Evolutionary conservation across 2,113 vertebrate genomes (phyloP).

Genomic region (Delphinapterus leucas): DNA sequence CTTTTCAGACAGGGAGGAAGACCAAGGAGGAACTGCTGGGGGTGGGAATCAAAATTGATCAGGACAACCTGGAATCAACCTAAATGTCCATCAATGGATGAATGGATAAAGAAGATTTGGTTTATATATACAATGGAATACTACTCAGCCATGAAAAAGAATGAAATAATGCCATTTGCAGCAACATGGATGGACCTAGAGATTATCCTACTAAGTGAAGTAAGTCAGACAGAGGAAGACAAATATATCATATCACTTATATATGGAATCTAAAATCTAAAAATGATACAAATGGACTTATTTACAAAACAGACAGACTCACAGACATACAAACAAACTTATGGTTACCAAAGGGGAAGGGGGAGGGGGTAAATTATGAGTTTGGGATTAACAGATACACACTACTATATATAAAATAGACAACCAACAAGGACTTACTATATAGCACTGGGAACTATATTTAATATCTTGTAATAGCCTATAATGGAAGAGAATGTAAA

Average conservation of each 20-base stretch:
- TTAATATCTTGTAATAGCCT: neutral
- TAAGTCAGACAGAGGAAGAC: neutral
- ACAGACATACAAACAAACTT: neutral
- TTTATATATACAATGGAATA: neutral
- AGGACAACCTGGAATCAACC: neutral
- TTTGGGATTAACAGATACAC: neutral
- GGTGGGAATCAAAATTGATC: neutral
- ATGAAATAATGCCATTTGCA: neutral
- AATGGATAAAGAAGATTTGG: neutral
- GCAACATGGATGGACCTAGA: neutral
- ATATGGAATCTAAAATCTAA: neutral
- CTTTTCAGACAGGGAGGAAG: neutral
- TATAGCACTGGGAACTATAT: neutral
- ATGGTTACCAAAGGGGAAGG: neutral
- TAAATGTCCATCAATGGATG: neutral
- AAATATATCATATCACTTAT: neutral
- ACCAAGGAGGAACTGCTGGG: neutral
- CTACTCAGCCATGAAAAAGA: neutral
- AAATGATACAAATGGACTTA: neutral
- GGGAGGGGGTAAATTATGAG: neutral
- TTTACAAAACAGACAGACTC: neutral
- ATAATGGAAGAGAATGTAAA: neutral
- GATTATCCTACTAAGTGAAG: neutral
- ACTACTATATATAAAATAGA: neutral
- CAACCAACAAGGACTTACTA: neutral